Evolutionary conservation across 2,888 invertebrate genomes (phyloP), one percentile per base, ranked within the genome.

Genomic region (Helicoverpa assulta): DNA sequence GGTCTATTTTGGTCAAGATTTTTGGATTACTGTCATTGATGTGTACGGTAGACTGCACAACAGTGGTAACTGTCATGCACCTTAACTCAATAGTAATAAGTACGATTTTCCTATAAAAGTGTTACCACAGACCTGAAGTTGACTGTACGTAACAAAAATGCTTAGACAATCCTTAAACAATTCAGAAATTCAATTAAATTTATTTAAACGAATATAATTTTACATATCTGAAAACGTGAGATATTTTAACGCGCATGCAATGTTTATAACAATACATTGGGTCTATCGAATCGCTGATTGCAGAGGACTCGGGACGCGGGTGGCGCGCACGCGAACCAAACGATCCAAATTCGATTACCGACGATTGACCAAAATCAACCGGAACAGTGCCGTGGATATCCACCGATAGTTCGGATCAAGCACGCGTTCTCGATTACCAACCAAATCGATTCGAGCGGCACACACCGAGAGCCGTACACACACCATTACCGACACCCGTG

Each of bases 361-460:
- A 85, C 84, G 86, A 88, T 88, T 88, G 84, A 86, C 87, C 80
- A 88, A 88, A 92, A 90, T 90, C 86, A 87, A 91, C 90, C 92
- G 94, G 92, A 94, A 93, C 93, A 78, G 65, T 72, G 73, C 78
- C 77, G 75, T 84, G 74, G 79, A 81, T 81, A 83, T 84, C 80
- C 82, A 85, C 77, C 76, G 78, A 80, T 76, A 81, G 82, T 86
- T 82, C 86, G 86, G 88, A 85, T 83, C 80, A 83, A 89, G 92
- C 94, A 94, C 93, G 94, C 93, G 94, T 93, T 81, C 91, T 89
- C 88, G 83, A 90, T 83, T 89, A 88, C 90, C 87, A 90, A 86
- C 86, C 87, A 91, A 94, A 94, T 93, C 92, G 92, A 94, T 94
- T 94, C 87, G 92, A 91, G 87, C 86, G 83, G 90, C 91, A 87